phyloP scores from a whole-genome alignment of 2,113 vertebrate species.

The Lepus europaeus region DNA sequence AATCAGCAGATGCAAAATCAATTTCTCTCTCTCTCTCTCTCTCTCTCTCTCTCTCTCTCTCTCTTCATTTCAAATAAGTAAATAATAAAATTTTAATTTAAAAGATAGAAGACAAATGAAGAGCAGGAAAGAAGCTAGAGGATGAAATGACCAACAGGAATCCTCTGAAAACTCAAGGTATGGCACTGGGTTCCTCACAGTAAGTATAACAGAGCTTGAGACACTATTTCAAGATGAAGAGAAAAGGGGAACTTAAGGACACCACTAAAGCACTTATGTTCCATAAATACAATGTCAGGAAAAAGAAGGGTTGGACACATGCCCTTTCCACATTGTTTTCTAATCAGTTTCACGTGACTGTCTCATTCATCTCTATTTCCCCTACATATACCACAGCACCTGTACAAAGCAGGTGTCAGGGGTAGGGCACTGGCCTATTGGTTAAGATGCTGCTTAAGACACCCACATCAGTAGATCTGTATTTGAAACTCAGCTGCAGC shows the following conservation, averaged over 20 bases:
- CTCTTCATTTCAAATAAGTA: too few relatives aligned
- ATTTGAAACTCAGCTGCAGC: too few relatives aligned
- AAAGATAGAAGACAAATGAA: background rate
- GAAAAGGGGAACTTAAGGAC: background rate
- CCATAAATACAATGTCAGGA: background rate
- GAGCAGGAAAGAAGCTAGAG: background rate
- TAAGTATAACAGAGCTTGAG: background rate
- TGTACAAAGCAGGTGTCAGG: background rate
- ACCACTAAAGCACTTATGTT: background rate
- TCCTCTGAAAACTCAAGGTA: background rate
- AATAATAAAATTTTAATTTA: too few relatives aligned
- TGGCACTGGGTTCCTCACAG: background rate
- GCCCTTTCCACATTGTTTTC: background rate
- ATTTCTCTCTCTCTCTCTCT: too few relatives aligned
- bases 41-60: too few relatives aligned
- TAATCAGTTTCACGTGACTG: background rate
- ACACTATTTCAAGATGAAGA: background rate
- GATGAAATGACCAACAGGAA: background rate
- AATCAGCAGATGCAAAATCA: too few relatives aligned
- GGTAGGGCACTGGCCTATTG: too few relatives aligned
- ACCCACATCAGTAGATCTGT: too few relatives aligned
- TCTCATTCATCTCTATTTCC: background rate
- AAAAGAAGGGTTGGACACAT: background rate
- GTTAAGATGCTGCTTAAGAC: too few relatives aligned
- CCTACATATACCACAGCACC: too few relatives aligned